Base-by-base conservation (phyloP, 2,797 vertebrate genomes). In the Anabas testudineus region DNA sequence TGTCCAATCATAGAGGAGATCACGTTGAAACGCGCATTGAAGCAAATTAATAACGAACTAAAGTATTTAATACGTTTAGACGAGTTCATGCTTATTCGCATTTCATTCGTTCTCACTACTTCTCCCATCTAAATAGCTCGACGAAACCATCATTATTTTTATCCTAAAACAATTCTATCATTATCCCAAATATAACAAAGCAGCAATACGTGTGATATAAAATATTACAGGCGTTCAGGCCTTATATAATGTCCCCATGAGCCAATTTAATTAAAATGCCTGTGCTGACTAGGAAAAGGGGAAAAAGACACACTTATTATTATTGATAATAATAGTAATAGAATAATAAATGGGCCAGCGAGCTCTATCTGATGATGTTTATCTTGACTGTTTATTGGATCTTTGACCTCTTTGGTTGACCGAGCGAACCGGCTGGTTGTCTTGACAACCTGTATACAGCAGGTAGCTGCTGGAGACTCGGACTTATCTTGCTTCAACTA, bases 381-480 rank as follows among this genome's bases (percentile, higher is more conserved):
- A 24, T 55, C 2, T 41, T 47, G 59, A 30, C 24, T 24, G 32
- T 13, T 42, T 15, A 1, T 1, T 3, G 3, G 3, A 0, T 28
- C 22, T 19, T 32, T 45, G 47, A 64, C 16, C 21, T 9, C 56
- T 58, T 12, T 16, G 9, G 9, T 14, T 32, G 16, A 18, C 14
- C 2, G 22, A 18, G 19, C 1, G 34, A 13, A 28, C 6, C 13
- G 7, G 13, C 34, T 21, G 59, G 87, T 91, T 81, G 86, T 32
- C 89, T 21, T 74, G 82, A 84, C 48, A 88, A 91, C 89, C 24
- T 0, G 6, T 60, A 88, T 16, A 90, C 86, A 83, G 26, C 42
- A 70, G 16, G 15, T 9, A 26, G 51, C 18, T 14, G 5, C 10
- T 1, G 28, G 5, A 16, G 5, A 60, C 6, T 5, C 0, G 34